Evolutionary conservation across 1,140 invertebrate genomes (phyloP).

Genomic region (Frieseomelitta varia): DNA sequence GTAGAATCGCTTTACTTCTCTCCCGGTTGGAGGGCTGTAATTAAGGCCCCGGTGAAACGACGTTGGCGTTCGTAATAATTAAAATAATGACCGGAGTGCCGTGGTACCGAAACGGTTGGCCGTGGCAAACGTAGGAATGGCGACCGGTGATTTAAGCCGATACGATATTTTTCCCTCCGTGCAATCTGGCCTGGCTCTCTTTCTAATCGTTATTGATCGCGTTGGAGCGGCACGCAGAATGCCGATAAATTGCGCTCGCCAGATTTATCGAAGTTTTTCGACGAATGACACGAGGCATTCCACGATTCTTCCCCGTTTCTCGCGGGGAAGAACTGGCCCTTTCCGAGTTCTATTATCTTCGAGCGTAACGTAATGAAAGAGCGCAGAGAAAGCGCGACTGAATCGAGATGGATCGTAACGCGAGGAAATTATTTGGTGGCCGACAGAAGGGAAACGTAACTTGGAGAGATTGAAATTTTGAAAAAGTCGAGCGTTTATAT

Average conservation of each 20-base stretch:
- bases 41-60: conserved; percentile 67
- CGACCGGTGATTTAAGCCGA: conserved; percentile 66
- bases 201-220: conserved; percentile 67
- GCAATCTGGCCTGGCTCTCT: conserved; percentile 38
- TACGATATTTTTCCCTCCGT: conserved; percentile 49
- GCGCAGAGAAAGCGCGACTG: conserved; percentile 15
- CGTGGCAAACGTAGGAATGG: conserved; percentile 37
- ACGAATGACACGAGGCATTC: conserved; percentile 20
- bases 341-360: neutral
- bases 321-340: neutral
- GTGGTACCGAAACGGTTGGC: conserved; percentile 28
- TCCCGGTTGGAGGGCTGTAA: conserved; percentile 65
- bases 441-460: too few species aligned
- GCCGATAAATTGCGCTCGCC: conserved; percentile 66
- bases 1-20: conserved; percentile 67
- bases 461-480: neutral
- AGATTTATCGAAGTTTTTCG: conserved; percentile 61
- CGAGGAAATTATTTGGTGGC: neutral
- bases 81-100: conserved; percentile 75
- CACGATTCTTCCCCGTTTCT: neutral
- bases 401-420: conserved; percentile 8
- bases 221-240: conserved; percentile 46
- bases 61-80: conserved; percentile 73
- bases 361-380: conserved; percentile 9
- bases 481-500: neutral